Evolutionary conservation across 2,888 invertebrate species (phyloP), one percentile per base, ranked within the genome.

Genomic region (Coremacera marginata): DNA sequence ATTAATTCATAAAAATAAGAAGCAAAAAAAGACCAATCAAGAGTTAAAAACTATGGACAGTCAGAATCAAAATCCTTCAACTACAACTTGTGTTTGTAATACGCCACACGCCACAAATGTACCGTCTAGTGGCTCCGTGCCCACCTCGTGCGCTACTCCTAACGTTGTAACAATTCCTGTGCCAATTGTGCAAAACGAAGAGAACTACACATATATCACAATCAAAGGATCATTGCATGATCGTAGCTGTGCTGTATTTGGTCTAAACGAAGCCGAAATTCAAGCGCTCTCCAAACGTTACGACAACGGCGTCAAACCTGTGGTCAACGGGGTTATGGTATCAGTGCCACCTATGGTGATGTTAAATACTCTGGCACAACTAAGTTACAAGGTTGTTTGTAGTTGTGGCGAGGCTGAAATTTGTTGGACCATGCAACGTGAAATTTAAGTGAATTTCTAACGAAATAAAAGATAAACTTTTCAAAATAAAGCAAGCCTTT

Each of bases 391-490:
- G 86, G 93, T 96, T 65, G 90, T 95, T 80, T 92, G 93, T 84
- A 94, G 93, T 87, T 94, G 95, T 80, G 95, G 95, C 19, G 95
- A 95, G 87, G 91, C 94, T 27, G 95, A 95, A 90, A 93, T 94
- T 83, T 93, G 94, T 82, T 96, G 95, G 95, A 96, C 95, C 65
- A 91, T 96, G 90, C 94, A 94, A 86, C 92, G 95, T 85, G 95
- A 95, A 89, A 88, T 93, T 84, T 95, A 92, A 92, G 44, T 25
- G 60, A 51, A 67, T 37, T 49, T 9, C 44, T 49, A 11, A 44
- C 22, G 63, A 81, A 78, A 44, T 49, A 9, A 31, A 77, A 74
- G 9, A 60, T 3, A n/a, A 51, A 57, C 37, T 57, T 55, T 57
- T 55, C 19, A 22, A 37, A 34, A 65, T 44, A 63, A 70, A 68